phyloP scores from a whole-genome alignment of 1,140 invertebrate species.

The Littorina saxatilis region DNA sequence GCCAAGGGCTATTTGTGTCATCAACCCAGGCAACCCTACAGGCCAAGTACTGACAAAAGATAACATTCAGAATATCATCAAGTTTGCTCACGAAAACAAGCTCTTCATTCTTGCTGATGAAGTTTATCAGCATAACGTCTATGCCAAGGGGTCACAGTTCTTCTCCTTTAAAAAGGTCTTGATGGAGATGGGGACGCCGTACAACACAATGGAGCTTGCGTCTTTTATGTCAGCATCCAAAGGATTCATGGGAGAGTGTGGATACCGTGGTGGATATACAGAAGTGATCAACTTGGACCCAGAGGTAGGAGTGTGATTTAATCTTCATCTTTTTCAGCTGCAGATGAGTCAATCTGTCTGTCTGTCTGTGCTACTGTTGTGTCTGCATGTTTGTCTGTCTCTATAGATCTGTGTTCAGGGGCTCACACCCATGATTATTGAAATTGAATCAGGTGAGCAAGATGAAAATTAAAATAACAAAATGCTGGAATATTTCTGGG shows the following conservation, averaged over 20 bases:
- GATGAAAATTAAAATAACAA: too few species aligned
- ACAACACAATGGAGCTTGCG: slow-evolving; percentile 89
- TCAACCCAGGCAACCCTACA: slow-evolving; percentile 99
- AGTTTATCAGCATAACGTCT: slow-evolving; percentile 96
- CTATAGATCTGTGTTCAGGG: neutral
- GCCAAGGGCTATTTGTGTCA: slow-evolving; percentile 93
- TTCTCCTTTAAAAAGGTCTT: slow-evolving; percentile 95
- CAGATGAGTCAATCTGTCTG: neutral
- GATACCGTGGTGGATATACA: slow-evolving; percentile 94
- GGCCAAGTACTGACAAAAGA: slow-evolving; percentile 88
- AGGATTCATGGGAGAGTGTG: slow-evolving; percentile 90
- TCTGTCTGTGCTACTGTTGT: neutral
- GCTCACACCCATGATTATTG: too few species aligned
- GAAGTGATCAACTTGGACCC: slow-evolving; percentile 78
- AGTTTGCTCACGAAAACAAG: slow-evolving; percentile 91
- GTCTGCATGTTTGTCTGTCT: too few species aligned
- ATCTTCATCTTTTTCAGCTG: too few species aligned
- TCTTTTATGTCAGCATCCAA: slow-evolving; percentile 98
- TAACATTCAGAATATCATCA: slow-evolving; percentile 95
- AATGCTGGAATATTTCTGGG: too few species aligned
- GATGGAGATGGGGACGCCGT: slow-evolving; percentile 91
- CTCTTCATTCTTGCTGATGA: slow-evolving; percentile 97
- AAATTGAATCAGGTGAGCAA: too few species aligned
- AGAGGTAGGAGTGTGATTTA: slow-evolving; percentile 21
- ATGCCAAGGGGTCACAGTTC: slow-evolving; percentile 90